phyloP scores from a whole-genome alignment of 2,797 vertebrate genomes.

The Dallia pectoralis region DNA sequence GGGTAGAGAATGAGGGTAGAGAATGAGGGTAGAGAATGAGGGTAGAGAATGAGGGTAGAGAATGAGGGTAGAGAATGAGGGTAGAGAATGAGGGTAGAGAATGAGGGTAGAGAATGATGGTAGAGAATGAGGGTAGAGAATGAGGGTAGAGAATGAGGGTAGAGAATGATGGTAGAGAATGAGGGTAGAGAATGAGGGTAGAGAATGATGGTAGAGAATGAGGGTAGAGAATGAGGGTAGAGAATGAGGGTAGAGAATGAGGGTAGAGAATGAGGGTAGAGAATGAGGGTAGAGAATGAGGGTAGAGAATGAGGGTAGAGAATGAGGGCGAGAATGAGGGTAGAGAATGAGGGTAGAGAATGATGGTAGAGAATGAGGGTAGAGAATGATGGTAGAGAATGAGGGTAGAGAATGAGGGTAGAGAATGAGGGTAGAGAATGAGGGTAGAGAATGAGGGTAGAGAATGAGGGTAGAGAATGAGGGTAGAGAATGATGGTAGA shows the following conservation, averaged over 20 bases:
- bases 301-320: background rate
- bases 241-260: background rate
- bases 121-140: background rate
- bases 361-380: background rate
- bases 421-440: background rate
- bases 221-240: background rate
- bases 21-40: background rate
- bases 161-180: background rate
- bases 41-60: background rate
- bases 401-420: conserved; percentile 7
- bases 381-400: conserved; percentile 5
- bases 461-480: background rate
- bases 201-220: background rate
- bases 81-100: conserved; percentile 1
- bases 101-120: background rate
- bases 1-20: conserved; percentile 13
- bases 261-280: background rate
- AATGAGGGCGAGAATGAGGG: background rate
- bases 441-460: conserved; percentile 9
- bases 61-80: background rate
- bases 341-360: background rate
- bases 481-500: conserved; percentile 8
- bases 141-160: background rate
- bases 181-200: background rate
- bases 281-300: background rate